A percentile compares a stretch with the other conserved stretches of the same genome.
phyloP scores from a whole-genome alignment of 2,797 vertebrate genomes.

The Lepilemur ruficaudatus region DNA sequence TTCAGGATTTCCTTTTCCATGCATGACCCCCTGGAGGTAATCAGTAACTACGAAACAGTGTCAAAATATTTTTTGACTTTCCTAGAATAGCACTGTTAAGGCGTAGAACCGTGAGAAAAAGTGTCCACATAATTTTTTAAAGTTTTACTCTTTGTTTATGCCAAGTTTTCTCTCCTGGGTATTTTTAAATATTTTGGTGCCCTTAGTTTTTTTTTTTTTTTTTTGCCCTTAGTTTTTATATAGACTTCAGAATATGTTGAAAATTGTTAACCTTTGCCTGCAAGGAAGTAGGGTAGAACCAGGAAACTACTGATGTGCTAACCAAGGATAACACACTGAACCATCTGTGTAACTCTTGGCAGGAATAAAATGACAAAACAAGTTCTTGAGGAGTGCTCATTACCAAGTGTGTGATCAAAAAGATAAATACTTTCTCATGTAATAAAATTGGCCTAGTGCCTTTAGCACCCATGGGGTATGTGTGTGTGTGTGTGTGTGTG shows the following conservation, averaged over 20 bases:
- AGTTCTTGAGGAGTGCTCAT: not conserved
- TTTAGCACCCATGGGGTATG: not conserved
- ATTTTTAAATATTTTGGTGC: conserved; percentile 28
- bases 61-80: not conserved
- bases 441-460: not conserved
- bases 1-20: not conserved
- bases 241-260: not conserved
- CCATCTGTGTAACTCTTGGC: conserved; percentile 62
- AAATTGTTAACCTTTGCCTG: conserved; percentile 31
- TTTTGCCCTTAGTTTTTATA: not conserved
- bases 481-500: not conserved
- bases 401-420: conserved; percentile 57
- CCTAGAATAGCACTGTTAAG: not conserved
- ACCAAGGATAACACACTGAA: not conserved
- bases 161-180: not conserved
- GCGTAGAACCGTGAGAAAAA: not conserved
- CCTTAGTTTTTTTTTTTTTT: conserved; percentile 26
- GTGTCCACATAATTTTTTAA: not conserved
- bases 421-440: conserved; percentile 9
- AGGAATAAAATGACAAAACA: conserved; percentile 32
- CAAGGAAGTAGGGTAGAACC: conserved; percentile 54
- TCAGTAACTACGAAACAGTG: not conserved
- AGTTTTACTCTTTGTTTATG: conserved; percentile 15
- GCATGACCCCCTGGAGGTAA: not conserved
- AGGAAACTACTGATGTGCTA: conserved; percentile 48